Evolutionary conservation across 2,113 vertebrate species (phyloP).

Genomic region (Muntiacus reevesi): DNA sequence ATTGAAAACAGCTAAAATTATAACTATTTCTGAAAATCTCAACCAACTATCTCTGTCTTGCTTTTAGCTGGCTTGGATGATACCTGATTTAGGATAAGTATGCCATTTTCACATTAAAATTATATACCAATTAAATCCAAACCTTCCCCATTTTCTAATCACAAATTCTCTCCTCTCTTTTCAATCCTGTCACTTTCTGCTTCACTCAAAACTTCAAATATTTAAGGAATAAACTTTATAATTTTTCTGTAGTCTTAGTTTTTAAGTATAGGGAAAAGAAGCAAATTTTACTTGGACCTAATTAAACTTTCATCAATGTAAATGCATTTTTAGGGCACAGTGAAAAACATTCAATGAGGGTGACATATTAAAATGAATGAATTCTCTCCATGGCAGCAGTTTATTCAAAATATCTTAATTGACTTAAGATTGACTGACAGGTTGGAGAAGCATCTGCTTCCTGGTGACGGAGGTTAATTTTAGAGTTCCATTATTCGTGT

Average conservation of each 20-base stretch:
- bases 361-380: not conserved
- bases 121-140: not conserved
- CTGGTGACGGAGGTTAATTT: constrained; percentile 29
- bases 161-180: not conserved
- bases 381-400: not conserved
- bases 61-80: not conserved
- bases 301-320: not conserved
- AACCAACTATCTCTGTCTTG: not conserved
- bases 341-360: not conserved
- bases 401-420: constrained; percentile 44
- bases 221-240: not conserved
- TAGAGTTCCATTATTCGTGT: constrained; percentile 39
- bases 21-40: not conserved
- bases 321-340: not conserved
- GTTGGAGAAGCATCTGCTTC: not conserved
- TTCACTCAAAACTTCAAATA: not conserved
- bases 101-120: not conserved
- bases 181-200: not conserved
- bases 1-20: not conserved
- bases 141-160: not conserved
- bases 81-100: not conserved
- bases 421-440: constrained; percentile 50
- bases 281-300: not conserved
- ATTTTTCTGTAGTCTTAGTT: not conserved
- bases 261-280: not conserved